phyloP scores from a whole-genome alignment of 2,888 invertebrate species.

The Polyploca ridens region DNA sequence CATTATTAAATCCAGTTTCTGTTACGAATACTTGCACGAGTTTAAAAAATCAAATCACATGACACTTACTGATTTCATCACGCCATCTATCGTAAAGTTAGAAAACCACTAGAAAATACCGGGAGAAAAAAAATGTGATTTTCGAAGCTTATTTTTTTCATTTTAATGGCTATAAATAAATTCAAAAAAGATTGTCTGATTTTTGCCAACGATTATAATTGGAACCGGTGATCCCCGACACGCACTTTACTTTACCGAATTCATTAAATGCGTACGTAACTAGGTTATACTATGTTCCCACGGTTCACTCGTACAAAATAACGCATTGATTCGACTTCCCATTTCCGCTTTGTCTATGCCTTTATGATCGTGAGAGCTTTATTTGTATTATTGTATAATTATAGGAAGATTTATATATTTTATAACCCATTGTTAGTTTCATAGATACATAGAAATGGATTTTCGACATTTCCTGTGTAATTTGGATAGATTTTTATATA shows the following conservation, averaged over 20 bases:
- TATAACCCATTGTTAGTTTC: neutral
- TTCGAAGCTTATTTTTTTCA: too few species aligned
- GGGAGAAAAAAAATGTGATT: neutral
- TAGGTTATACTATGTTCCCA: slow-evolving; percentile 8
- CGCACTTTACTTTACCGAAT: neutral
- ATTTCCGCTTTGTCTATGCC: slow-evolving; percentile 28
- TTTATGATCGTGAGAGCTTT: slow-evolving; percentile 22
- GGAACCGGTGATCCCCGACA: neutral
- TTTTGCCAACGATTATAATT: too few species aligned
- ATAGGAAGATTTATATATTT: slow-evolving; percentile 3
- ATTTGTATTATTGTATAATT: slow-evolving; percentile 17
- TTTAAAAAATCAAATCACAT: neutral
- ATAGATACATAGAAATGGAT: neutral
- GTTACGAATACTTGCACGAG: too few species aligned
- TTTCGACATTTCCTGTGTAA: neutral
- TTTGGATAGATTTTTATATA: neutral
- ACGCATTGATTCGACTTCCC: slow-evolving; percentile 24
- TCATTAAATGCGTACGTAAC: slow-evolving; percentile 6
- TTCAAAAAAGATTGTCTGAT: neutral
- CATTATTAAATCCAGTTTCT: too few species aligned
- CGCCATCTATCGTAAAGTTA: too few species aligned
- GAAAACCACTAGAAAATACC: too few species aligned
- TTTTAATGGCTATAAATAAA: too few species aligned
- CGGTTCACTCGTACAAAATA: slow-evolving; percentile 20
- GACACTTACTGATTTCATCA: neutral